phyloP scores from a whole-genome alignment of 1,140 invertebrate species.

The Anastrepha ludens region DNA sequence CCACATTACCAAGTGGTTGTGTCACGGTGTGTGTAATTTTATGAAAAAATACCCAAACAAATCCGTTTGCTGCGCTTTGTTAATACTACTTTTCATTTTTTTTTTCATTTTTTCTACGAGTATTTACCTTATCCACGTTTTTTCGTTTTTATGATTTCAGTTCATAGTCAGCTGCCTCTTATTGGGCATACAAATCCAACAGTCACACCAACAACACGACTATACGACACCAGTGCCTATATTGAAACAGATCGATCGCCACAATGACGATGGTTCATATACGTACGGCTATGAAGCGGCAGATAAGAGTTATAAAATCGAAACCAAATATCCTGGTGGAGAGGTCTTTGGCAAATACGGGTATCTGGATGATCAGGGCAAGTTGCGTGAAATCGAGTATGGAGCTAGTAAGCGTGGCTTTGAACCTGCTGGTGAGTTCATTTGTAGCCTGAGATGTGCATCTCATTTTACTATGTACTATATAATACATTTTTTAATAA shows the following conservation, averaged over 20 bases:
- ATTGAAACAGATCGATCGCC: conserved; percentile 89
- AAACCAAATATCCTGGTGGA: conserved; percentile 88
- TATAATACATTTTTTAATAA: conserved; percentile 27
- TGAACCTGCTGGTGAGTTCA: conserved; percentile 83
- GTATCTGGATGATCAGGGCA: conserved; percentile 87
- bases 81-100: too few relatives aligned
- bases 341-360: conserved; percentile 83
- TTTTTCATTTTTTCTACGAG: too few relatives aligned
- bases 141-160: conserved; percentile 1
- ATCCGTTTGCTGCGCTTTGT: background rate
- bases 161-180: conserved; percentile 52
- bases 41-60: background rate
- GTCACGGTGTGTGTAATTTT: background rate
- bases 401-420: conserved; percentile 91
- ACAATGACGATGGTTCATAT: conserved; percentile 91
- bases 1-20: background rate
- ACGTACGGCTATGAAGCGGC: conserved; percentile 92
- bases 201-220: conserved; percentile 64
- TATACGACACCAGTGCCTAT: conserved; percentile 84
- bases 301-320: conserved; percentile 94
- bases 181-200: conserved; percentile 20
- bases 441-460: too few relatives aligned
- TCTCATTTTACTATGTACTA: background rate
- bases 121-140: background rate
- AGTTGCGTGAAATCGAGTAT: conserved; percentile 88